phyloP scores from a whole-genome alignment of 1,140 invertebrate genomes.

The Megalopta genalis region DNA sequence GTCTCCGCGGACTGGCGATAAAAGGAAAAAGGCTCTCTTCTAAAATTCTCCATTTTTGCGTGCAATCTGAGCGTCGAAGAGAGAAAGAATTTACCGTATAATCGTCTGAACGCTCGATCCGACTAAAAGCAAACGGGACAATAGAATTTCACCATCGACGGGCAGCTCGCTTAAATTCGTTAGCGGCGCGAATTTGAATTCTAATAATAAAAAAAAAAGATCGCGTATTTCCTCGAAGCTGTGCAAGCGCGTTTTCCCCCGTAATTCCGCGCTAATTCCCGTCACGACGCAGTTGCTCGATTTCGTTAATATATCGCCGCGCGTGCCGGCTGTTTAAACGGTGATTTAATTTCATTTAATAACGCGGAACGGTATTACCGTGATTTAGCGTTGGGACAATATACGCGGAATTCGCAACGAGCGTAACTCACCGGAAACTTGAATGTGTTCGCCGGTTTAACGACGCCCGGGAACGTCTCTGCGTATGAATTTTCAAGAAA shows the following conservation, averaged over 20 bases:
- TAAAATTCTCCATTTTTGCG: too few species aligned
- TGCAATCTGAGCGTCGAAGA: too few species aligned
- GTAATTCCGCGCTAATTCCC: slow-evolving; percentile 41
- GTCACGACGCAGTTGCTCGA: slow-evolving; percentile 43
- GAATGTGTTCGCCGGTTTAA: background rate
- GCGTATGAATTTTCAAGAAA: background rate
- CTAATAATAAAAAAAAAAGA: background rate
- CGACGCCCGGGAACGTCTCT: background rate
- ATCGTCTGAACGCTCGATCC: too few species aligned
- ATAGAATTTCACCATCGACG: background rate
- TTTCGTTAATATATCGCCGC: slow-evolving; percentile 43
- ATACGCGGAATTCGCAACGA: slow-evolving; percentile 25
- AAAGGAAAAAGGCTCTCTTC: too few species aligned
- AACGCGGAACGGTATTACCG: slow-evolving; percentile 39
- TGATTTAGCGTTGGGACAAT: slow-evolving; percentile 35
- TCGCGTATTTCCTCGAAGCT: too few species aligned
- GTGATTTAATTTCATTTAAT: slow-evolving; percentile 52
- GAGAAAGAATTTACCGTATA: too few species aligned
- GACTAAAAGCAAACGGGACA: background rate
- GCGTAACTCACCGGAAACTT: slow-evolving; percentile 1
- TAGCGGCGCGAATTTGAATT: background rate
- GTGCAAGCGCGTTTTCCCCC: background rate
- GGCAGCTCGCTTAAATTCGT: background rate
- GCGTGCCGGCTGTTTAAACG: slow-evolving; percentile 39
- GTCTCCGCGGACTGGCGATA: too few species aligned